A percentile compares a stretch with the other conserved stretches of the same genome.
Conservation (phyloP, 2,888 invertebrate genomes). For the Ypsolopha sequella region DNA sequence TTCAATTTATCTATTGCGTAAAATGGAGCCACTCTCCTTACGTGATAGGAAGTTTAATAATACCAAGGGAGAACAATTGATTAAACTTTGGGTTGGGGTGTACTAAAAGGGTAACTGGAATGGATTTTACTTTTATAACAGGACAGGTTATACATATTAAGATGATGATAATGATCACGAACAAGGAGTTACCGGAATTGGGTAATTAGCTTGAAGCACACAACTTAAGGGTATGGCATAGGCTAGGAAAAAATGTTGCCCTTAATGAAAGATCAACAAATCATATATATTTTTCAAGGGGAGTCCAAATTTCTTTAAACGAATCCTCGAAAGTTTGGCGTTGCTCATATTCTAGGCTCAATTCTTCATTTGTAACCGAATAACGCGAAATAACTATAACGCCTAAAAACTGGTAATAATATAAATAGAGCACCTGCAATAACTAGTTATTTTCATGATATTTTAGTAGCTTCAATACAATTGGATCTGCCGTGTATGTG, state of each 20-base stretch:
- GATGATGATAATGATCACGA: not conserved
- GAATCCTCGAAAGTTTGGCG: too few species aligned
- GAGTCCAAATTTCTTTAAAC: too few species aligned
- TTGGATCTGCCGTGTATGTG: too few species aligned
- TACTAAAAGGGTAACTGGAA: not conserved
- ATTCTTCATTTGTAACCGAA: too few species aligned
- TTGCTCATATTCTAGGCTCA: too few species aligned
- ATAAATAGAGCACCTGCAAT: too few species aligned
- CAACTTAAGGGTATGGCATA: not conserved
- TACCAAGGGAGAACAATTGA: conserved; percentile 6
- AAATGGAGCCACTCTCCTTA: conserved; percentile 15
- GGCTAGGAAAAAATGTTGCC: too few species aligned
- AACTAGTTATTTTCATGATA: too few species aligned
- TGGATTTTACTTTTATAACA: not conserved
- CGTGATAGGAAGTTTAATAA: conserved; percentile 18
- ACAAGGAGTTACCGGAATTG: conserved; percentile 3
- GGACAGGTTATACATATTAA: conserved; percentile 2
- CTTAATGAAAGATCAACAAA: too few species aligned
- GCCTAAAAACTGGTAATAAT: too few species aligned
- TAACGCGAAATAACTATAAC: too few species aligned
- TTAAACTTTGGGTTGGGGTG: conserved; percentile 5
- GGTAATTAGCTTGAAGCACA: not conserved
- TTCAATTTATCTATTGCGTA: conserved; percentile 35
- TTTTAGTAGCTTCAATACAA: too few species aligned
- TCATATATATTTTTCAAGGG: not conserved